These are phyloP conservation scores for Phylloscopus trochiloides DNA, from an alignment of 2,113 vertebrate genomes.

Conservation along the genomic window DNA sequence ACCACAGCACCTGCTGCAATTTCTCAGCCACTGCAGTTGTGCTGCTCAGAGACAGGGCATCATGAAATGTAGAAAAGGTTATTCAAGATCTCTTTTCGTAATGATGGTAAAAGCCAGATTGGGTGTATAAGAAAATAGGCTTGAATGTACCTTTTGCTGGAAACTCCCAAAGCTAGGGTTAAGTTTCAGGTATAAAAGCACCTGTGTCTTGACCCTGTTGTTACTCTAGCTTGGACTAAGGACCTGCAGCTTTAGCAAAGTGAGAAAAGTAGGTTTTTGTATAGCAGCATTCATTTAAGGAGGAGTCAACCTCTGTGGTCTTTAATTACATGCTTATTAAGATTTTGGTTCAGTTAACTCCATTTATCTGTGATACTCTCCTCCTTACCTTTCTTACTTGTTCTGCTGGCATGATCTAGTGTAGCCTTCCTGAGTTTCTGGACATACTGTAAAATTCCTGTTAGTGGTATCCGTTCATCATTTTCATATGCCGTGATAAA, in stretches of 20 bases:
- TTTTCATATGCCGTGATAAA: slow-evolving; percentile 87
- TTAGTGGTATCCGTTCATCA: slow-evolving; percentile 81
- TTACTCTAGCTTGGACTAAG: background rate
- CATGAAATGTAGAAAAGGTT: background rate
- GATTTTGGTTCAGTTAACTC: background rate
- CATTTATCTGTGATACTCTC: background rate
- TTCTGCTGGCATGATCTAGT: slow-evolving; percentile 45
- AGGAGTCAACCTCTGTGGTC: background rate
- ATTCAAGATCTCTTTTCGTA: background rate
- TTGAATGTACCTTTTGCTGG: background rate
- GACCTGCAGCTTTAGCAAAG: background rate
- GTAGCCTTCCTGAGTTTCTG: slow-evolving; percentile 78
- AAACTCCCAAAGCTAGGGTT: background rate
- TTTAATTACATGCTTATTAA: background rate
- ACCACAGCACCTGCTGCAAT: background rate
- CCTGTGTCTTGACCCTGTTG: background rate
- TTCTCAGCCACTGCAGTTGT: background rate
- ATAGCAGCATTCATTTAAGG: background rate
- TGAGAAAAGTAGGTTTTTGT: background rate
- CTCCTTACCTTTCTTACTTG: slow-evolving; percentile 35
- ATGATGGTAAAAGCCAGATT: background rate
- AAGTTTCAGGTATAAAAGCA: background rate
- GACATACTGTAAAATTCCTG: slow-evolving; percentile 82
- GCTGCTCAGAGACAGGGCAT: background rate
- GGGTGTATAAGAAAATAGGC: background rate